phyloP scores from a whole-genome alignment of 1,140 invertebrate species.

The Oscheius sp. region DNA sequence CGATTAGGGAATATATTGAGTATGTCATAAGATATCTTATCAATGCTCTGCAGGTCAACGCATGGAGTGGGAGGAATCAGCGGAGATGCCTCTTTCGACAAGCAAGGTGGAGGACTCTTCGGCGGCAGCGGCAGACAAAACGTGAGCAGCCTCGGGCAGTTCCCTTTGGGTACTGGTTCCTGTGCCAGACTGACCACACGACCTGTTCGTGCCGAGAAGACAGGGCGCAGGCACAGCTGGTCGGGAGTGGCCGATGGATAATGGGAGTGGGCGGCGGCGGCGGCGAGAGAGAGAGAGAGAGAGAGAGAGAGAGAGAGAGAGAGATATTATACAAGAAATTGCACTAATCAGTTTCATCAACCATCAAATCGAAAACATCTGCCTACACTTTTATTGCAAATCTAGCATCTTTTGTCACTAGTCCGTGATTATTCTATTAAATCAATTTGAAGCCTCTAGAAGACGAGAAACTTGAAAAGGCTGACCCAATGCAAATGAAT shows the following conservation, averaged over 20 bases:
- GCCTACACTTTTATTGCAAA: too few relatives aligned
- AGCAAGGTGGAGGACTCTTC: conserved; percentile 22
- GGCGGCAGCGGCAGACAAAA: conserved; percentile 29
- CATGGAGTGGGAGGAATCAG: conserved; percentile 51
- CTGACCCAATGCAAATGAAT: too few relatives aligned
- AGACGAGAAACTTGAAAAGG: too few relatives aligned
- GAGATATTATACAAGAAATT: too few relatives aligned
- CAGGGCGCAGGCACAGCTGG: background rate
- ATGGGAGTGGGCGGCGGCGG: background rate
- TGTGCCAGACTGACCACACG: background rate
- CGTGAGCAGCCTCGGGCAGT: conserved; percentile 11
- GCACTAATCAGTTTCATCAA: too few relatives aligned
- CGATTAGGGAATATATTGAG: background rate
- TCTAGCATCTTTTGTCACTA: too few relatives aligned
- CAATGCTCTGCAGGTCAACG: conserved; percentile 42
- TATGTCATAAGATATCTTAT: background rate
- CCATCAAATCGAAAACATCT: too few relatives aligned
- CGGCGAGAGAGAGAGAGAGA: background rate
- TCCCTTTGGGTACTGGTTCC: background rate
- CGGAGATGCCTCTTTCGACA: conserved; percentile 45
- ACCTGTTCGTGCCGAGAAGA: background rate
- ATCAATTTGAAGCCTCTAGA: too few relatives aligned
- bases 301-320: conserved; percentile 3
- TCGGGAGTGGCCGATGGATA: background rate
- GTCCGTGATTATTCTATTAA: too few relatives aligned